Percentiles rank a stretch among this genome's conserved stretches.
phyloP scores from a whole-genome alignment of 2,888 invertebrate genomes.

The Tachina grossa region DNA sequence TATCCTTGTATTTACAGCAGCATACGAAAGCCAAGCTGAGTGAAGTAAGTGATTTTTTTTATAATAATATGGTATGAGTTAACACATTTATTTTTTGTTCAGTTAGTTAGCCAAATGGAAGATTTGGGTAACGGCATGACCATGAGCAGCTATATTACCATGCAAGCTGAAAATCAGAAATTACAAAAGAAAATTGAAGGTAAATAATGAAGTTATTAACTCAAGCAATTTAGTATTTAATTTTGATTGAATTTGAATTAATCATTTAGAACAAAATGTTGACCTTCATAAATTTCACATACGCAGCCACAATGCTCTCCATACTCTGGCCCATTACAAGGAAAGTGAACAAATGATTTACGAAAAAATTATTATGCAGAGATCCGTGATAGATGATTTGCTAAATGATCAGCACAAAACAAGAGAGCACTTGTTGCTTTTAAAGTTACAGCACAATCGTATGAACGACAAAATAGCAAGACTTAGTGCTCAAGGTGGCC shows the following conservation, averaged over 20 bases:
- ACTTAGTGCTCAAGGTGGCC: conserved; percentile 76
- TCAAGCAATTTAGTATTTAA: neutral
- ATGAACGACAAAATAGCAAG: conserved; percentile 73
- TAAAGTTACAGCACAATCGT: conserved; percentile 74
- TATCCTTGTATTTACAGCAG: conserved; percentile 8
- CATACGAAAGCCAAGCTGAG: conserved; percentile 18
- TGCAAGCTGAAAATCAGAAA: conserved; percentile 77
- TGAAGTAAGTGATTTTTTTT: conserved; percentile 1
- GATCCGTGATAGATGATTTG: conserved; percentile 37
- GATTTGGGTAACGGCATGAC: conserved; percentile 76
- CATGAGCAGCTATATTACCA: conserved; percentile 76
- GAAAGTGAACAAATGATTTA: conserved; percentile 76
- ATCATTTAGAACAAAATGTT: conserved; percentile 76
- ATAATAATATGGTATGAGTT: neutral
- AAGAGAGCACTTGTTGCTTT: conserved; percentile 73
- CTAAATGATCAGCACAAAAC: conserved; percentile 48
- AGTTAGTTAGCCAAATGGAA: conserved; percentile 77
- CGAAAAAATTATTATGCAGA: conserved; percentile 58
- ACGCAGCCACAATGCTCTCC: conserved; percentile 76
- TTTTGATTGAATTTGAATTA: neutral
- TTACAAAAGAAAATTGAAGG: conserved; percentile 80
- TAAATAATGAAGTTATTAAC: conserved; percentile 49
- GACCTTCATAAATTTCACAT: conserved; percentile 76
- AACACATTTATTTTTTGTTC: neutral
- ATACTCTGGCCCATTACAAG: conserved; percentile 77